phyloP scores from a whole-genome alignment of 2,888 invertebrate species.

The Acholoe squamosa region DNA sequence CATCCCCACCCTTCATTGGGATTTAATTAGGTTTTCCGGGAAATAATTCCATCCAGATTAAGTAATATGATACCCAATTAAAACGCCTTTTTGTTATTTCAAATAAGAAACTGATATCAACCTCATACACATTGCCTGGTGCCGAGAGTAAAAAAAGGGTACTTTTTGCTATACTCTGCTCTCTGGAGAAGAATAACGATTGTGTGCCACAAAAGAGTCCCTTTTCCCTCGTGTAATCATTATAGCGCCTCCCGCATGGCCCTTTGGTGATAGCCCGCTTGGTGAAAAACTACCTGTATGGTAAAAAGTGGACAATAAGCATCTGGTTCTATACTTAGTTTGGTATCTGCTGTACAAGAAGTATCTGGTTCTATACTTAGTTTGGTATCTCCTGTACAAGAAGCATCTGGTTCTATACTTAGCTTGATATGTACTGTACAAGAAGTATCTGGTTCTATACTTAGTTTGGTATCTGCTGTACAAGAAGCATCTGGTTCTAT shows the following conservation, averaged over 20 bases:
- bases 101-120: not conserved
- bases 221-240: not conserved
- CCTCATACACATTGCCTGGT: not conserved
- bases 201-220: not conserved
- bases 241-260: not conserved
- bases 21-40: constrained; percentile 39
- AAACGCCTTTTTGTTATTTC: not conserved
- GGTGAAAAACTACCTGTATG: not conserved
- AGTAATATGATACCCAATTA: constrained; percentile 46
- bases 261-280: not conserved
- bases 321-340: not conserved
- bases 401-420: too few species aligned
- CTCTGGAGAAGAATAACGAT: not conserved
- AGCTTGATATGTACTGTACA: too few species aligned
- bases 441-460: too few species aligned
- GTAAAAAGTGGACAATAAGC: not conserved
- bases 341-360: too few species aligned
- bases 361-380: too few species aligned
- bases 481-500: too few species aligned
- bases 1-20: not conserved
- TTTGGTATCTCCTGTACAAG: too few species aligned
- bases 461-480: too few species aligned
- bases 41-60: constrained; percentile 7
- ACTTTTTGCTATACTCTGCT: not conserved
- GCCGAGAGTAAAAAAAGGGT: not conserved